phyloP scores from a whole-genome alignment of 1,140 invertebrate species.

The Neodiprion fabricii region DNA sequence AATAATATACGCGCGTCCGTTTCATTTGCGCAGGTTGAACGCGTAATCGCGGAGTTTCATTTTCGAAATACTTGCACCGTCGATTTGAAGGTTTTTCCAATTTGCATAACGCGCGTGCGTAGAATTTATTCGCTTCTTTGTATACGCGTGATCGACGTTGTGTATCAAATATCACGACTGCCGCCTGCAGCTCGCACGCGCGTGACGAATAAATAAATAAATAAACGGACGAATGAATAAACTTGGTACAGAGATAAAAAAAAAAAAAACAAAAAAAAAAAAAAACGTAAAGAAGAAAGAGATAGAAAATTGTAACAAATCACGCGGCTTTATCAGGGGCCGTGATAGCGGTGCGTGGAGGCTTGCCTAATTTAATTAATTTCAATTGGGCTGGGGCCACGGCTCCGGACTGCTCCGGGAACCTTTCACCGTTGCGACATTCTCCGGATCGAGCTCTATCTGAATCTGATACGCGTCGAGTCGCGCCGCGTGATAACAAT shows the following conservation, averaged over 20 bases:
- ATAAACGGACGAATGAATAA: no score
- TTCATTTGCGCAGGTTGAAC: no score
- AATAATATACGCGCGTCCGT: no score
- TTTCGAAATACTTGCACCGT: no score
- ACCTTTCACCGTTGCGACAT: slow-evolving; percentile 37
- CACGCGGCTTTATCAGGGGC: background rate
- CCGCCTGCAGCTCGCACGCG: no score
- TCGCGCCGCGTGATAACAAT: slow-evolving; percentile 45
- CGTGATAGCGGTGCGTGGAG: background rate
- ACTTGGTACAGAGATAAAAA: background rate
- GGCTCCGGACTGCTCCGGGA: slow-evolving; percentile 19
- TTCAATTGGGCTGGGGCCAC: slow-evolving; percentile 46
- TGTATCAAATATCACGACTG: no score
- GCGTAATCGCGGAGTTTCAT: no score
- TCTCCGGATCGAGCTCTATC: slow-evolving; percentile 38
- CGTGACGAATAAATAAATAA: no score
- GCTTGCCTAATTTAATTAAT: slow-evolving; percentile 53
- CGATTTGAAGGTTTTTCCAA: no score
- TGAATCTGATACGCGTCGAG: background rate
- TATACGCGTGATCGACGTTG: no score
- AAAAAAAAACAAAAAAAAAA: background rate
- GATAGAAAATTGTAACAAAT: background rate
- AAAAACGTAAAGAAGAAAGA: background rate
- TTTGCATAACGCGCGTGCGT: no score
- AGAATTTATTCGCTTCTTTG: no score